These are phyloP conservation scores for Dolomedes plantarius DNA, from an alignment of 2,888 invertebrate species.

Conservation along the genomic window DNA sequence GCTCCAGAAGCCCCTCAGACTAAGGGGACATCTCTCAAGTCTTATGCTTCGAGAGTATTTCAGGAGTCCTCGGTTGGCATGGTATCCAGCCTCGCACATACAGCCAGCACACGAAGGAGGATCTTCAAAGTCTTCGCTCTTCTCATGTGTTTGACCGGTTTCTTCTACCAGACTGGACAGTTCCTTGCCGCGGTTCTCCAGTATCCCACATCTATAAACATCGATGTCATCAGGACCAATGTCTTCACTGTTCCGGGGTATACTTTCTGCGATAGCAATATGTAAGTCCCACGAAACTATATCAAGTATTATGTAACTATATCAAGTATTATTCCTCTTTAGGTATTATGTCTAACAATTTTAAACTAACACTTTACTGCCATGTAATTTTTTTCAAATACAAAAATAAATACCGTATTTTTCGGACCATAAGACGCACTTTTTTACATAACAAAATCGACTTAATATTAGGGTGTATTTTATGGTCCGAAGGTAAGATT, in stretches of 20 bases:
- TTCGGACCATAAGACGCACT: no score
- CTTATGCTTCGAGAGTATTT: conserved; percentile 28
- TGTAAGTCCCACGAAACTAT: conserved; percentile 10
- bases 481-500: no score
- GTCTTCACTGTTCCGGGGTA: conserved; percentile 27
- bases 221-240: conserved; percentile 23
- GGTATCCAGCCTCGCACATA: conserved; percentile 26
- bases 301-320: no score
- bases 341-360: no score
- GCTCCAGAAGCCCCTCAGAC: no score
- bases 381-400: no score
- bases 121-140: conserved; percentile 25
- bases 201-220: conserved; percentile 39
- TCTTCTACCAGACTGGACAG: conserved; percentile 32
- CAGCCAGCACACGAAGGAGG: conserved; percentile 15
- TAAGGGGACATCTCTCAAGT: background rate
- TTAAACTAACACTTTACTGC: no score
- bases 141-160: conserved; percentile 30
- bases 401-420: no score
- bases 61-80: conserved; percentile 39
- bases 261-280: conserved; percentile 45
- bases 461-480: no score
- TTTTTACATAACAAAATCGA: no score
- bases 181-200: conserved; percentile 17
- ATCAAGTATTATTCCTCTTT: no score